Evolutionary conservation across 1,140 invertebrate genomes (phyloP).

Genomic region (Dysdera silvatica): DNA sequence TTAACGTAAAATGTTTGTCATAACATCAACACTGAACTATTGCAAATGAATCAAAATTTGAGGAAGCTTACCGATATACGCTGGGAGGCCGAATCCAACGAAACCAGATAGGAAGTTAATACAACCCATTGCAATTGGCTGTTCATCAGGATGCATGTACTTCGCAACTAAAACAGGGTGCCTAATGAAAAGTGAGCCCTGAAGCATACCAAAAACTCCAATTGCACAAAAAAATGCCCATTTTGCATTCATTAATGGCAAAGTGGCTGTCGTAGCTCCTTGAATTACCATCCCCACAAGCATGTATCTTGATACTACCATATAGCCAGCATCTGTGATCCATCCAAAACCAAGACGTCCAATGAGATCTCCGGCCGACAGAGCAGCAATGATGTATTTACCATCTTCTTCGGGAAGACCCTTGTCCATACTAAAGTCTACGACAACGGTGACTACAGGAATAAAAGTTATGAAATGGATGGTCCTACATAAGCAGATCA

Average conservation of each 20-base stretch:
- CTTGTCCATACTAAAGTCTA: constrained; percentile 16
- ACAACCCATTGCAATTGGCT: constrained; percentile 18
- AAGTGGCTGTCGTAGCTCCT: constrained; percentile 2
- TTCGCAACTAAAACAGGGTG: constrained; percentile 9
- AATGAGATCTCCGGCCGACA: constrained; percentile 5
- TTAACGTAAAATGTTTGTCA: no score
- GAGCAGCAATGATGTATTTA: constrained; percentile 10
- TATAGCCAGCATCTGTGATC: constrained; percentile 6
- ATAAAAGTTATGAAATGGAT: constrained; percentile 16
- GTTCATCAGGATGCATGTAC: constrained; percentile 11
- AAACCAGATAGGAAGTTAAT: constrained; percentile 15
- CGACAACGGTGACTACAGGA: constrained; percentile 2
- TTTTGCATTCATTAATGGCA: constrained; percentile 3
- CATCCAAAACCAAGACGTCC: constrained; percentile 17
- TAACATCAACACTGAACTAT: no score
- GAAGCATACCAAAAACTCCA: constrained; percentile 1
- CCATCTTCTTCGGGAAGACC: constrained; percentile 2
- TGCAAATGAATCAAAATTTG: no score
- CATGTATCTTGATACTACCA: constrained; percentile 1
- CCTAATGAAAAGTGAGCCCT: constrained; percentile 15
- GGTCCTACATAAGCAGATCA: constrained; percentile 13
- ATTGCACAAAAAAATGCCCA: background rate
- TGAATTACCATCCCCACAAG: constrained; percentile 4
- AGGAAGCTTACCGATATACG: constrained; percentile 17
- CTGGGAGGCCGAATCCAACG: constrained; percentile 8